Conservation (phyloP, 1,140 invertebrate species). For the Hyles euphorbiae region DNA sequence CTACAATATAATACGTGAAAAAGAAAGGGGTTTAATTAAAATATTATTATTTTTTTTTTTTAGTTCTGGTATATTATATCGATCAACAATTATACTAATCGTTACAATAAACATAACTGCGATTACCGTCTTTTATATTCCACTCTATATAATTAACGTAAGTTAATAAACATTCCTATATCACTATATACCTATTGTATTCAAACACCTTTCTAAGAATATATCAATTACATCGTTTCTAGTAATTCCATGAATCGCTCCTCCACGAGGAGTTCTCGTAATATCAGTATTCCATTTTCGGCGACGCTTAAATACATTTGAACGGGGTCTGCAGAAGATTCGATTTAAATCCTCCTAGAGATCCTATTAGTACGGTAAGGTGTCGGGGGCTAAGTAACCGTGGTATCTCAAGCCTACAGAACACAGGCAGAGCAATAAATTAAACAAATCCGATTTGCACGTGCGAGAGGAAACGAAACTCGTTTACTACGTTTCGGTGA, state of each 20-base stretch:
- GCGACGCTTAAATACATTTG: slow-evolving; percentile 36
- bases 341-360: slow-evolving; percentile 45
- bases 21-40: not conserved
- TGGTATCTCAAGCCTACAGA: slow-evolving; percentile 35
- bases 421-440: slow-evolving; percentile 61
- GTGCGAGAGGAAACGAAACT: slow-evolving; percentile 45
- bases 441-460: slow-evolving; percentile 71
- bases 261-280: not conserved
- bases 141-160: no score
- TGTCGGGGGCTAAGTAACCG: slow-evolving; percentile 38
- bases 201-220: no score
- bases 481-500: slow-evolving; percentile 44
- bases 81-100: no score
- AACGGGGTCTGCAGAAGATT: slow-evolving; percentile 38
- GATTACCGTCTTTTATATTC: no score
- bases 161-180: no score
- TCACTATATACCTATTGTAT: no score
- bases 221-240: no score
- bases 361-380: slow-evolving; percentile 35
- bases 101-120: no score
- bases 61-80: no score
- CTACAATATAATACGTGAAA: not conserved
- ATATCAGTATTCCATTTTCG: slow-evolving; percentile 18
- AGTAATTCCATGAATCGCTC: no score
- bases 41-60: not conserved